phyloP scores from a whole-genome alignment of 2,888 invertebrate genomes.

The Chaetogeoica ovagalla region DNA sequence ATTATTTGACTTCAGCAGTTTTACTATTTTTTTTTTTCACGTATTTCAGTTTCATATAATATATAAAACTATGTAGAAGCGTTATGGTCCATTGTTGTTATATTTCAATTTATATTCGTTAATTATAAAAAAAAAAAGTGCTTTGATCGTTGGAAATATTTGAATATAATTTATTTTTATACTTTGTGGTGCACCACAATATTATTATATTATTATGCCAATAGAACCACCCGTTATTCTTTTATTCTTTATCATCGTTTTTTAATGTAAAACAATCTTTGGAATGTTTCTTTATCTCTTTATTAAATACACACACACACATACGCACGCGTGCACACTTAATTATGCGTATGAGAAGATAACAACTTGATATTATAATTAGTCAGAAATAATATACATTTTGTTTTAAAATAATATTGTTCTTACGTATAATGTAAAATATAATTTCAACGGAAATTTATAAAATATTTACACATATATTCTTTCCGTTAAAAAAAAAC shows the following conservation, averaged over 20 bases:
- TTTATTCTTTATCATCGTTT: conserved; percentile 11
- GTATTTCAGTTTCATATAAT: not conserved
- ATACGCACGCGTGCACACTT: not conserved
- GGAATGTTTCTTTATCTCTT: conserved; percentile 22
- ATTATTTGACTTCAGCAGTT: not conserved
- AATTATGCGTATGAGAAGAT: not conserved
- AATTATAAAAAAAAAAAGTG: not conserved
- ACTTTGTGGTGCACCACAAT: not conserved
- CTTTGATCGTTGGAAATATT: not conserved
- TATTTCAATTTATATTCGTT: not conserved
- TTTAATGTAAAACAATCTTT: not conserved
- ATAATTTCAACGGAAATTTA: not conserved
- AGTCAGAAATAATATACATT: not conserved
- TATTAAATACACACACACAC: not conserved
- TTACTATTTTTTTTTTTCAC: not conserved
- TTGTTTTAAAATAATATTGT: not conserved
- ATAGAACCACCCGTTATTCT: conserved; percentile 1
- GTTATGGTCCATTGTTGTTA: not conserved
- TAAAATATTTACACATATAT: not conserved
- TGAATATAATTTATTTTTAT: not conserved
- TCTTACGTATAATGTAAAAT: not conserved
- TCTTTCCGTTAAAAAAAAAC: too few species aligned
- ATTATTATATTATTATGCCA: not conserved
- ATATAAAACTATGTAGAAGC: not conserved
- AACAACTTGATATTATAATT: not conserved